Base-by-base conservation (phyloP, 2,113 vertebrate species). In the Gymnorhina tibicen region DNA sequence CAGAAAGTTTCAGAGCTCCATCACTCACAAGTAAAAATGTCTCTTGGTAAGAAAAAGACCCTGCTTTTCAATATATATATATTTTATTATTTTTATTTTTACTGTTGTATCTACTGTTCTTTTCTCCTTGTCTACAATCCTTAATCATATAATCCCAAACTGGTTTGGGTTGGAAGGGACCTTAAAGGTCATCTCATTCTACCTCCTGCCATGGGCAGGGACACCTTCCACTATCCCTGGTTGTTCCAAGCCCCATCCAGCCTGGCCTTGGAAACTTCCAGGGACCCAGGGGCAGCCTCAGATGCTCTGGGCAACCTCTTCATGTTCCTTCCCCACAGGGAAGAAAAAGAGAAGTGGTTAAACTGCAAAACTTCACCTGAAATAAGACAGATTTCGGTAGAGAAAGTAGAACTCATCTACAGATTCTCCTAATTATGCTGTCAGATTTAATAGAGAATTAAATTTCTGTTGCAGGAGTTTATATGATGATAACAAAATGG, bases 241-340 rank as follows among this genome's bases (percentile, higher is more conserved):
- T 0, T 46, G 16, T 37, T 73, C 52, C 50, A 9, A 58, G 5
- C 11, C 16, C 19, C 0, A 0, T 15, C 58, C 50, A 64, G 0
- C 33, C 58, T 64, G 50, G 3, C 28, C 66, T 39, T 6, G 52
- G n/a, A 0, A 14, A 53, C 7, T 46, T 0, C 6, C 80, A 85
- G 35, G 37, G 23, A 30, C 26, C 33, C 68, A 73, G 10, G 28
- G 16, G 2, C 56, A 77, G 19, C 37, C 64, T 5, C 58, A 64
- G 26, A 41, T 76, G 1, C 39, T 49, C 47, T 27, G 62, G 28
- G 16, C 1, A 60, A 0, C 7, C 33, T 49, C 12, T 6, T 28
- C 15, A 37, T 17, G 32, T 27, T 22, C 24, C 24, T 17, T 58
- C 59, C 16, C 32, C 67, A 23, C 0, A 35, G 11, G 2, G 18